Conservation (phyloP, 2,888 invertebrate genomes). For the Lithophane semibrunnea region DNA sequence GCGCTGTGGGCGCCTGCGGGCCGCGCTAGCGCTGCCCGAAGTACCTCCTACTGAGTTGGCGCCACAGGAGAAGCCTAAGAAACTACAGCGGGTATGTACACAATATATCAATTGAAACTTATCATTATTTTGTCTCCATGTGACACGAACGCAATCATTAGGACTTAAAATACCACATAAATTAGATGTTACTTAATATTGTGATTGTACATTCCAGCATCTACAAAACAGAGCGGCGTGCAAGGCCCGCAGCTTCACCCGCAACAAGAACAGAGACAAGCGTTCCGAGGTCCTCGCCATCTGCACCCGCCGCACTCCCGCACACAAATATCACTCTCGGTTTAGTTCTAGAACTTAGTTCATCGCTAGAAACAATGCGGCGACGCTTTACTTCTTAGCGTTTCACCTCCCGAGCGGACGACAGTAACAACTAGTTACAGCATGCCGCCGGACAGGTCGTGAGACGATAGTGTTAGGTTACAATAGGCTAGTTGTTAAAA, state of each 20-base stretch:
- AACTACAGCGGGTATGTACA: constrained; percentile 92
- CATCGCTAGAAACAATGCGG: constrained; percentile 68
- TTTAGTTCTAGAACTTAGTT: too few species aligned
- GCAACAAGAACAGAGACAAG: constrained; percentile 97
- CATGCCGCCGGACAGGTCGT: constrained; percentile 28
- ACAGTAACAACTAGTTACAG: constrained; percentile 18
- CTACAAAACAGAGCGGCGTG: constrained; percentile 96
- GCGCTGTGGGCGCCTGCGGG: constrained; percentile 86
- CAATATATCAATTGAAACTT: background rate
- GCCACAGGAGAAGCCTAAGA: constrained; percentile 89
- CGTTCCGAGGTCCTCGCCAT: constrained; percentile 88
- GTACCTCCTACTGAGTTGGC: constrained; percentile 83
- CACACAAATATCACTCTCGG: constrained; percentile 46
- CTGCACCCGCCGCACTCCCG: constrained; percentile 67
- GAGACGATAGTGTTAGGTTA: constrained; percentile 62
- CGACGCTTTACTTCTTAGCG: constrained; percentile 44
- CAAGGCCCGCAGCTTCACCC: constrained; percentile 96
- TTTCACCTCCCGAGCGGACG: constrained; percentile 18
- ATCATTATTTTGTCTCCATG: background rate
- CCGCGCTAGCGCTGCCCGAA: constrained; percentile 93
- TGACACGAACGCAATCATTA: too few species aligned
- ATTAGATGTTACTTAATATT: background rate
- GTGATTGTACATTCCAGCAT: constrained; percentile 91
- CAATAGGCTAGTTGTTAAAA: constrained; percentile 71
- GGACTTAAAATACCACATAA: background rate